phyloP scores from a whole-genome alignment of 2,113 vertebrate genomes.

The Leucopternis melanops region DNA sequence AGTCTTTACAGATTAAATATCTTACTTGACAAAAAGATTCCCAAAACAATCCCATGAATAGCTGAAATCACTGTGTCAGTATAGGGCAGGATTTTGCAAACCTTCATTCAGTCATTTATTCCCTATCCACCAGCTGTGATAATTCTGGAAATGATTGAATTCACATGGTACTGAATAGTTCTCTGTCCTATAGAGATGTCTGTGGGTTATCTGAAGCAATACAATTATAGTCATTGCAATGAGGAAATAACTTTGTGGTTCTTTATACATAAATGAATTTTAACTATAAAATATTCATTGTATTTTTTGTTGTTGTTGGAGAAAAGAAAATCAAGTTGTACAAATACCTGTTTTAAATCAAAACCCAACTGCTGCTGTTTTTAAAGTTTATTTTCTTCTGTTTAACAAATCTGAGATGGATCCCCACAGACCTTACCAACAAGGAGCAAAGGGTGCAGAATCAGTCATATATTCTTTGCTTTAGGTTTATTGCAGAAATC shows the following conservation, averaged over 20 bases:
- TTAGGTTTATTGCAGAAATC: neutral
- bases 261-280: neutral
- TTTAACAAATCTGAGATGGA: neutral
- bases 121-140: neutral
- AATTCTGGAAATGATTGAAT: constrained; percentile 26
- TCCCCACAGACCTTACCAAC: neutral
- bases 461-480: neutral
- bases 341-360: neutral
- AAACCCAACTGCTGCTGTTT: neutral
- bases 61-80: neutral
- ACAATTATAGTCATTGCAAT: neutral
- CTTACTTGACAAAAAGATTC: neutral
- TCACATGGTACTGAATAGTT: constrained; percentile 35
- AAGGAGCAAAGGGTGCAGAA: neutral
- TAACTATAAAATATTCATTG: neutral
- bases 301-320: neutral
- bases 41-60: neutral
- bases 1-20: neutral
- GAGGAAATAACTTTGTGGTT: constrained; percentile 33
- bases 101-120: constrained; percentile 28
- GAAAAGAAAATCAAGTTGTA: neutral
- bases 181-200: constrained; percentile 26
- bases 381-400: neutral
- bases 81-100: neutral
- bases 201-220: constrained; percentile 17